Evolutionary conservation across 37 sponge, comb jelly and placozoan genomes (phyloP).

Genomic region (Ianthella basta): DNA sequence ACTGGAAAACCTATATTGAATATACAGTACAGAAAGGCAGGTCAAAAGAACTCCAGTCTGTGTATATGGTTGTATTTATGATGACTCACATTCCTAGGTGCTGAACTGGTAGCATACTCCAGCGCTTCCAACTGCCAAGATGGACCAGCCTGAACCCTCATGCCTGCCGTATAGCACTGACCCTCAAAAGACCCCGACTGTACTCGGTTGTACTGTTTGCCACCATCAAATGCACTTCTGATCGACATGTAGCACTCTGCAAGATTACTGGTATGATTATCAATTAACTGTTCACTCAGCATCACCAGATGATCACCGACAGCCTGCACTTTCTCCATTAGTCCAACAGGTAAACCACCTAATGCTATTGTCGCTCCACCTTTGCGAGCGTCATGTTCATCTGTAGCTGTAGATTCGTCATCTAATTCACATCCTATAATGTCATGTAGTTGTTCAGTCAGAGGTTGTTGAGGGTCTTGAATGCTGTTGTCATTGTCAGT

Average conservation of each 20-base stretch:
- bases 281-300: not conserved
- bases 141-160: conserved; percentile 34
- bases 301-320: conserved; percentile 21
- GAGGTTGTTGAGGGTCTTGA: not conserved
- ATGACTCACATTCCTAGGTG: not conserved
- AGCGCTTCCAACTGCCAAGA: not conserved
- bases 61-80: no score
- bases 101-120: not conserved
- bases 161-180: conserved; percentile 25
- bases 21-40: no score
- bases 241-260: conserved; percentile 39
- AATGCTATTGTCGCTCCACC: not conserved
- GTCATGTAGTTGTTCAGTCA: not conserved
- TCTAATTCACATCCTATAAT: conserved; percentile 2
- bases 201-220: conserved; percentile 22
- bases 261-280: conserved; percentile 34
- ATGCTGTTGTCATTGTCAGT: not conserved
- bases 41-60: no score
- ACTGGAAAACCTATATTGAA: no score
- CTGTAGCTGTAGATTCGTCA: not conserved
- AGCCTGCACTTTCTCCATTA: not conserved
- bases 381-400: conserved; percentile 11
- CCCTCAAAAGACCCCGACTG: conserved; percentile 35
- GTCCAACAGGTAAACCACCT: not conserved
- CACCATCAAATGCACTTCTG: conserved; percentile 29